Base-by-base conservation (phyloP, 2,113 vertebrate species). In the Stigmatopora nigra region DNA sequence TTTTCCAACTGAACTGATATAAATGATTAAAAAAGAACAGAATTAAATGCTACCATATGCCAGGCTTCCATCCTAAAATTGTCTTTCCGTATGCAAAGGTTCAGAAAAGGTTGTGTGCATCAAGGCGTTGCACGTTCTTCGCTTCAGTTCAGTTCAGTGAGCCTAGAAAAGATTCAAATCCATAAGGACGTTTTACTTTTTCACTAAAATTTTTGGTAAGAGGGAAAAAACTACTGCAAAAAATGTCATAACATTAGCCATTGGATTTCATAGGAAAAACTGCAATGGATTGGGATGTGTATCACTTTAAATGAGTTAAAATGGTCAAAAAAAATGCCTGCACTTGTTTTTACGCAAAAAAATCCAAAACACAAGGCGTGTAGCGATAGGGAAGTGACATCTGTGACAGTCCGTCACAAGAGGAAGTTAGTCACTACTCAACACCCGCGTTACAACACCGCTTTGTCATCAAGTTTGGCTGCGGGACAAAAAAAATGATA, bases 371-470 rank as follows among this genome's bases (percentile, higher is more conserved):
- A 69, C 44, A 31, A 17, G n/a, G 52, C 52, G 47, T 25, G 78
- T 71, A 74, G 45, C 63, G 8, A 78, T 53, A 16, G n/a, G 61
- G 55, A 76, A 67, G 75, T 55, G 52, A 69, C 59, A 75, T 55
- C 38, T 63, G 64, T 66, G 62, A 71, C 35, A 25, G 49, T 41
- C 38, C 38, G 38, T 2, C 8, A 66, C 38, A 48, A 58, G 65
- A 41, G 55, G 61, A 78, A 58, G 48, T 53, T 19, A 15, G 47
- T 64, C 3, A 9, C 64, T 68, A 48, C 41, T 46, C n/a, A 55
- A 68, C 52, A 45, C 63, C 56, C 66, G 71, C 60, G 6, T 14
- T 20, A 64, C 69, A 79, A 68, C 48, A 31, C 2, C 3, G 52
- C 4, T 12, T 44, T 58, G 56, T 56, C 1, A 5, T 36, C 7